Percentiles rank a stretch among this genome's conserved stretches.
phyloP scores from a whole-genome alignment of 2,113 vertebrate species.

The Tragelaphus imberbis region DNA sequence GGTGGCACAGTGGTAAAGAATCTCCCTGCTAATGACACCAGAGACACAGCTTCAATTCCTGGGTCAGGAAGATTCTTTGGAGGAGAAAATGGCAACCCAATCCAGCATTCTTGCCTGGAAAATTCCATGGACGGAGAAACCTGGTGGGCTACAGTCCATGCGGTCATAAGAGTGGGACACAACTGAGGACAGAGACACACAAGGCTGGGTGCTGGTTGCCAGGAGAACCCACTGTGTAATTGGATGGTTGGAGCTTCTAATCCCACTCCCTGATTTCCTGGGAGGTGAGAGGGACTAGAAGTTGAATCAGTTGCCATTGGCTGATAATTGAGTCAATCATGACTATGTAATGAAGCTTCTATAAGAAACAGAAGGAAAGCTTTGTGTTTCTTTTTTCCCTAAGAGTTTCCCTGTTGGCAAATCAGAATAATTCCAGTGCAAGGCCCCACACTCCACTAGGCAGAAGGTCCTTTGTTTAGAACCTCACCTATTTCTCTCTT shows the following conservation, averaged over 20 bases:
- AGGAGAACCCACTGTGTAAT: background rate
- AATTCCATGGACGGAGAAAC: background rate
- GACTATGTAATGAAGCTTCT: background rate
- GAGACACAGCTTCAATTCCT: background rate
- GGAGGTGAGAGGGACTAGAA: background rate
- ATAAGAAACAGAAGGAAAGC: background rate
- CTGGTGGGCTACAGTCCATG: background rate
- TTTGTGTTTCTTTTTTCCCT: background rate
- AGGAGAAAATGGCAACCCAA: background rate
- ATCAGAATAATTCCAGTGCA: background rate
- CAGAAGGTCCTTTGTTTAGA: background rate
- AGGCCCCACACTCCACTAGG: background rate
- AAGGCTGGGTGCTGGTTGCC: background rate
- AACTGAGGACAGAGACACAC: background rate
- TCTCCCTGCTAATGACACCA: background rate
- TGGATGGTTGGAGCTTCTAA: background rate
- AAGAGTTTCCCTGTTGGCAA: background rate
- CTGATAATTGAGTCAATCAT: background rate
- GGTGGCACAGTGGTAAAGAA: background rate
- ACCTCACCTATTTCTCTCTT: background rate
- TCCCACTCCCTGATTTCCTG: background rate
- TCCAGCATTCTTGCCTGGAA: background rate
- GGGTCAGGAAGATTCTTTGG: background rate
- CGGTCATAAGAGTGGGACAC: rapidly evolving
- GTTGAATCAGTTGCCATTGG: background rate